A percentile compares a stretch with the other conserved stretches of the same genome.
Conservation (phyloP, 2,797 vertebrate species). For the Acipenser ruthenus region DNA sequence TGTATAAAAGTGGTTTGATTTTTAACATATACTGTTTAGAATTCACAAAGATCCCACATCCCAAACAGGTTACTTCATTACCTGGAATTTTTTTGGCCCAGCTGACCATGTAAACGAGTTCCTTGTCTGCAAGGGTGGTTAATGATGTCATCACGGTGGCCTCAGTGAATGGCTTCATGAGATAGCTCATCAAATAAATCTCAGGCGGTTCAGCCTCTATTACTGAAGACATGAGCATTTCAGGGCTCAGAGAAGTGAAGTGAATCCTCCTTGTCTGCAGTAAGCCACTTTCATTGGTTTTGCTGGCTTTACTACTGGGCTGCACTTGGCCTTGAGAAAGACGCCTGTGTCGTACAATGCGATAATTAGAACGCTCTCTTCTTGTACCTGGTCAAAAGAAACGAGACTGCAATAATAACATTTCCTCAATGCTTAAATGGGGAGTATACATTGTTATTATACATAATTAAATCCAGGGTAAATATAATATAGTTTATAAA, state of each 20-base stretch:
- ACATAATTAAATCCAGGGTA: no score
- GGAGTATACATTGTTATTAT: no score
- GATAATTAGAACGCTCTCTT: conserved; percentile 80
- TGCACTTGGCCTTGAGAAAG: conserved; percentile 47
- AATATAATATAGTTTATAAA: no score
- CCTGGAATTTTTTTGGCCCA: conserved; percentile 99
- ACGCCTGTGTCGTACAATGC: conserved; percentile 63
- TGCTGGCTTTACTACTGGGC: conserved; percentile 41
- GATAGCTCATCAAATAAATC: conserved; percentile 75
- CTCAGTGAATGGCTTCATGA: conserved; percentile 84
- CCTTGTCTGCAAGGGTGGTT: conserved; percentile 89
- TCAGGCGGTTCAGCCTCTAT: conserved; percentile 86
- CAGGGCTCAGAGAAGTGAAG: conserved; percentile 55
- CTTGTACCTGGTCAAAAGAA: conserved; percentile 62
- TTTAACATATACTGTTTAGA: no score
- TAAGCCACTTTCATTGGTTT: conserved; percentile 22
- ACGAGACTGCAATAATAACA: conserved; percentile 5
- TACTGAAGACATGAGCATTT: conserved; percentile 81
- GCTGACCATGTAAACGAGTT: conserved; percentile 90
- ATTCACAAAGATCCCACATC: no score
- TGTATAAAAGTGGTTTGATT: not conserved
- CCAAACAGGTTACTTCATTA: conserved; percentile 30
- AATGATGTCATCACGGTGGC: conserved; percentile 96
- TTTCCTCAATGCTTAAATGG: not conserved
- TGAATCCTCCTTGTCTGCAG: conserved; percentile 41